A percentile compares a stretch with the other conserved stretches of the same genome.
Evolutionary conservation across 2,113 vertebrate genomes (phyloP).

Genomic region (Catharus bicknelli): DNA sequence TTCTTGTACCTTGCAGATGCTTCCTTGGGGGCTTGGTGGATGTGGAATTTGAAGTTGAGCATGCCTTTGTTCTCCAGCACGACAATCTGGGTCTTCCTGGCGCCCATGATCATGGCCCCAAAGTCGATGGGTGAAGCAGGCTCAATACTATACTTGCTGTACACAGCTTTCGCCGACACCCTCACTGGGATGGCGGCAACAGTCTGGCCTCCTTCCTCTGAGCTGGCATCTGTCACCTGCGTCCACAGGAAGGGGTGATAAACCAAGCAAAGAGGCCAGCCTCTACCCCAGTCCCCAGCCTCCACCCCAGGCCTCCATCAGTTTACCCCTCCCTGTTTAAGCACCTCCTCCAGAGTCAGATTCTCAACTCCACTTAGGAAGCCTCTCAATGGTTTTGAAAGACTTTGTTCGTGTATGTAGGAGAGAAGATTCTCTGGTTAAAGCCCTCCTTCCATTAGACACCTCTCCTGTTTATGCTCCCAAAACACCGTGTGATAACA

Average conservation of each 20-base stretch:
- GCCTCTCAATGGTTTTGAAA: neutral
- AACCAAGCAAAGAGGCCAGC: neutral
- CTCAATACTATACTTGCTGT: constrained; percentile 81
- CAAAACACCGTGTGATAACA: neutral
- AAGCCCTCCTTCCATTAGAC: neutral
- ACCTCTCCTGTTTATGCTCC: accelerated
- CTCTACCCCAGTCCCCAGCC: neutral
- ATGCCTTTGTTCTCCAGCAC: constrained; percentile 83
- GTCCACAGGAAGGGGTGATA: neutral
- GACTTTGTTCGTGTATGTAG: neutral
- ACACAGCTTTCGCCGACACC: constrained; percentile 76
- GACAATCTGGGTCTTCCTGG: constrained; percentile 73
- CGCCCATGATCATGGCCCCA: constrained; percentile 75
- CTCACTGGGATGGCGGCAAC: constrained; percentile 78
- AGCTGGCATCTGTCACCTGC: constrained; percentile 85
- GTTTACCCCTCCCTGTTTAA: neutral
- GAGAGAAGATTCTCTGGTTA: neutral
- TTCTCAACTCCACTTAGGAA: neutral
- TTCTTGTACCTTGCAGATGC: constrained; percentile 62
- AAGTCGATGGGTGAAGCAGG: constrained; percentile 81
- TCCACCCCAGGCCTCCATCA: too few relatives aligned
- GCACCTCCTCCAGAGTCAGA: neutral
- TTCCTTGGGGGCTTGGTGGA: constrained; percentile 62
- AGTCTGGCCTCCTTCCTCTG: constrained; percentile 67
- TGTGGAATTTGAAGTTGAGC: constrained; percentile 75